These are phyloP conservation scores for Andricus grossulariae DNA, from an alignment of 1,140 invertebrate genomes.

Conservation along the genomic window DNA sequence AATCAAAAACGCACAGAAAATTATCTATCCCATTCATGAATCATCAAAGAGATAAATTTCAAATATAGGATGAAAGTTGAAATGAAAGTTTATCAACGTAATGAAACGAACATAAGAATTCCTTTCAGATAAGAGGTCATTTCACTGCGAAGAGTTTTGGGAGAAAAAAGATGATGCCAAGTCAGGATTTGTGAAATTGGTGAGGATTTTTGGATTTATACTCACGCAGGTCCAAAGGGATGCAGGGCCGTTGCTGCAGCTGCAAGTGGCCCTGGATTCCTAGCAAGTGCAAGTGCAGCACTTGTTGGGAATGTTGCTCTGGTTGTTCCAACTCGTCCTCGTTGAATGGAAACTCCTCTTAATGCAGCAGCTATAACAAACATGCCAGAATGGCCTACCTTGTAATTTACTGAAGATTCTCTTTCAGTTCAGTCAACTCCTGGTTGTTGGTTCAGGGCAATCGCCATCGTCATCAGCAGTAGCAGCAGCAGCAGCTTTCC, in stretches of 20 bases:
- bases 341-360: conserved; percentile 82
- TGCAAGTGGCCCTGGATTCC: conserved; percentile 83
- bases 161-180: too few relatives aligned
- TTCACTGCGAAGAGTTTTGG: too few relatives aligned
- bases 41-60: too few relatives aligned
- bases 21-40: too few relatives aligned
- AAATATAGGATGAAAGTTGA: too few relatives aligned
- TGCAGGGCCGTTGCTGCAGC: conserved; percentile 84
- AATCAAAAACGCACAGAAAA: too few relatives aligned
- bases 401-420: conserved; percentile 52
- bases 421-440: conserved; percentile 37
- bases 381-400: conserved; percentile 63
- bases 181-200: conserved; percentile 12
- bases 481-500: conserved; percentile 39
- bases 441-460: conserved; percentile 47
- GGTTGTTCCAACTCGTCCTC: conserved; percentile 79
- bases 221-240: conserved; percentile 88
- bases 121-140: neutral
- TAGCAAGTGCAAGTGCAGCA: conserved; percentile 81
- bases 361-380: conserved; percentile 79
- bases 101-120: neutral
- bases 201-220: conserved; percentile 61
- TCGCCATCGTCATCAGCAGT: conserved; percentile 52
- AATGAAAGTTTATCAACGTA: neutral
- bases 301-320: conserved; percentile 81